Evolutionary conservation across 2,888 invertebrate genomes (phyloP).

Genomic region (Brassicogethes aeneus): DNA sequence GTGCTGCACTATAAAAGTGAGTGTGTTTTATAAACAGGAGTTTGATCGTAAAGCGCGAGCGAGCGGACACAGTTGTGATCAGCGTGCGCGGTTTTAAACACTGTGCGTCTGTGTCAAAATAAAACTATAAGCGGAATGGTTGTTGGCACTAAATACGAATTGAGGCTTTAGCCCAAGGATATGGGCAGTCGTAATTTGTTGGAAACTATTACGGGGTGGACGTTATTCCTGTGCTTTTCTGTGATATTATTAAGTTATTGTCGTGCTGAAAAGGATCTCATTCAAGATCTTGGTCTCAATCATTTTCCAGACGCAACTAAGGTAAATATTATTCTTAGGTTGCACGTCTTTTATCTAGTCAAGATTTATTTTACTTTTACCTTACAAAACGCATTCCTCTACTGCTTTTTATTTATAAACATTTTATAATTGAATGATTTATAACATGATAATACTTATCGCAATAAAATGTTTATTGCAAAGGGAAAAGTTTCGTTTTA

Average conservation of each 20-base stretch:
- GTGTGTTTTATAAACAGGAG: not conserved
- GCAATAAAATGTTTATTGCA: too few relatives aligned
- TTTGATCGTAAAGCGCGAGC: not conserved
- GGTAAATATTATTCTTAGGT: slow-evolving; percentile 22
- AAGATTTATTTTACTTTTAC: too few relatives aligned
- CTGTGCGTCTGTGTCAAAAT: not conserved
- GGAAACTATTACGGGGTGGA: slow-evolving; percentile 19
- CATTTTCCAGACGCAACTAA: slow-evolving; percentile 33
- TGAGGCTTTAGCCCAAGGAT: slow-evolving; percentile 1
- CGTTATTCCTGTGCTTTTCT: slow-evolving; percentile 31
- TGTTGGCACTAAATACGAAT: not conserved
- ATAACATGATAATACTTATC: too few relatives aligned
- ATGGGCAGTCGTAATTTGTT: slow-evolving; percentile 1
- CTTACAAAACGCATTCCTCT: too few relatives aligned
- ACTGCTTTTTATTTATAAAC: too few relatives aligned
- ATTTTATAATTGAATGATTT: too few relatives aligned
- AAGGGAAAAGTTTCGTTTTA: too few relatives aligned
- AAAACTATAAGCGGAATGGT: too few relatives aligned
- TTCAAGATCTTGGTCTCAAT: slow-evolving; percentile 33
- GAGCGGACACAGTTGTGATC: too few relatives aligned
- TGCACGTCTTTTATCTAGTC: not conserved
- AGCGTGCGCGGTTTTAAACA: not conserved
- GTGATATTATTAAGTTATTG: slow-evolving; percentile 23
- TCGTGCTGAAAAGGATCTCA: slow-evolving; percentile 26
- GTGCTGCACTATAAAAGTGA: not conserved